Evolutionary conservation across 2,113 vertebrate species (phyloP), one percentile per base, ranked within the genome.

Genomic region (Gopherus evgoodei): DNA sequence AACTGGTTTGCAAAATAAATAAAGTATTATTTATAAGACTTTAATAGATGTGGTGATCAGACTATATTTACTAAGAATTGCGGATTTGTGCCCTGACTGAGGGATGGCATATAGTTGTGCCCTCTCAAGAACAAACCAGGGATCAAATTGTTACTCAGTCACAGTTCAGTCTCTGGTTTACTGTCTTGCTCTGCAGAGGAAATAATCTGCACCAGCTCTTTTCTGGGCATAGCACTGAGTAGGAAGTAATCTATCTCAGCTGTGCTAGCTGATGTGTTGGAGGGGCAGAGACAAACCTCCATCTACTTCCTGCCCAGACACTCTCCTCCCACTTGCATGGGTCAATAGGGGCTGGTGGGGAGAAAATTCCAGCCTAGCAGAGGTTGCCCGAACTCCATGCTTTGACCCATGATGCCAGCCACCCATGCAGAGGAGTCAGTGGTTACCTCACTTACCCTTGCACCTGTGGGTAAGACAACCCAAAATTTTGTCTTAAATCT

Each of bases 351-450:
- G 0, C 0, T 2, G 49, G 35, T 5, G 11, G 35, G 22, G 21
- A 54, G 19, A 54, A 8, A 54, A 54, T 54, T 54, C 21, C 53
- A 54, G 53, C 8, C 38, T 89, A 83, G 69, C 57, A 86, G 29
- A 90, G 9, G 9, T 25, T 81, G 49, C 24, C 89, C 78, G 42
- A 27, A 50, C 35, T 81, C 17, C 38, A 29, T 11, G 5, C 0
- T 0, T 81, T 65, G 69, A 62, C 47, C 79, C 69, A 13, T 0
- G 0, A 84, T 62, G 42, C 17, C 53, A 54, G 47, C 2, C 21
- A 21, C 13, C 76, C 80, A 12, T 35, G 21, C 76, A 79, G 75
- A 52, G 50, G 5, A 87, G 31, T 19, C 21, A 57, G 27, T 81
- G n/a, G 11, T 91, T 83, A 87, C 38, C 53, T 50, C 44, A 1